Base-by-base conservation (phyloP, 2,888 invertebrate species). In the Ichneumoninae sp. region DNA sequence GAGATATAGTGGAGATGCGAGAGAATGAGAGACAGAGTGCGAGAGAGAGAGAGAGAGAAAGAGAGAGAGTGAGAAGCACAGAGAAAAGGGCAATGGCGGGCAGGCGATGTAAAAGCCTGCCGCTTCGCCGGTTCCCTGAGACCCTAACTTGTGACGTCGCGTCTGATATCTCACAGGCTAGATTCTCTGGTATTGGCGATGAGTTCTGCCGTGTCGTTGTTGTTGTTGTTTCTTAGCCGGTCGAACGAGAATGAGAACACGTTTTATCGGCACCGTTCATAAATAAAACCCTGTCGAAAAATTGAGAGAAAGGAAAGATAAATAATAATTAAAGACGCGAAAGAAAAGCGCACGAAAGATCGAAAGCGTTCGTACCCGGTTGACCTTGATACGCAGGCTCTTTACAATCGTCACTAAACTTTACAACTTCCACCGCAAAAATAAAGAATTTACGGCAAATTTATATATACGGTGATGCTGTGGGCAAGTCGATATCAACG, bases 121-220 rank as follows among this genome's bases (percentile, higher is more conserved):
- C 94, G 94, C 94, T 94, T 95, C 95, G 95, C 96, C 96, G 95
- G 94, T 95, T 96, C 96, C 96, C 96, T 96, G 96, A 96, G 96
- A 96, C 96, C 96, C 96, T 96, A 96, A 96, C 96, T 96, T 96
- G 96, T 96, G 96, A 96, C 95, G 95, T 95, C 94, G 94, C 91
- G 93, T 93, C 93, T 93, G 94, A 94, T 95, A 94, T 95, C 95
- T 96, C 96, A 96, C 96, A 96, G 95, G 96, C 95, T 96, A 95
- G 96, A 94, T 94, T 95, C 96, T 96, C 96, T 95, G 96, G 96
- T 95, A 95, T 95, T 95, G 95, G 95, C 95, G 95, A 94, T 94
- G 91, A 94, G 93, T 93, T 92, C 93, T 93, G 92, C 90, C 93
- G 92, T 92, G 96, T 93, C 83, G n/a, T 84, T 62, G 33, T 57